Conservation (phyloP, 2,888 invertebrate species). For the Xestia c-nigrum region DNA sequence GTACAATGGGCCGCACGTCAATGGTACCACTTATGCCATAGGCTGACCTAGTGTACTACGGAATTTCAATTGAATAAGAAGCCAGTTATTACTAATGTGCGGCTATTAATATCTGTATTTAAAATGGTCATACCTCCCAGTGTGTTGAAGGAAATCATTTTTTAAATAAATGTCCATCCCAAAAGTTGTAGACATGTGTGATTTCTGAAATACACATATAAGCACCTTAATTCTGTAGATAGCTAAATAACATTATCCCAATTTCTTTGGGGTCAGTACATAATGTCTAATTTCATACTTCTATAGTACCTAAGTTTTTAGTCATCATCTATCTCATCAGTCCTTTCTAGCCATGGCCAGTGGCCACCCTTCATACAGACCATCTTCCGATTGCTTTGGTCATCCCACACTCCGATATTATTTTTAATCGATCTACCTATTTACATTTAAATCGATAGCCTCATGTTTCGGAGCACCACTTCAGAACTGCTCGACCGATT, state of each 20-base stretch:
- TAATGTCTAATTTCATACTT: not conserved
- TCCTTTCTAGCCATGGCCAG: not conserved
- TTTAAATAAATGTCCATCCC: constrained; percentile 97
- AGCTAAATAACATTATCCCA: not conserved
- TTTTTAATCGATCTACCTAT: not conserved
- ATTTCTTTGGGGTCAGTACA: not conserved
- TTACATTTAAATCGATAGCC: not conserved
- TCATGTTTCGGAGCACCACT: not conserved
- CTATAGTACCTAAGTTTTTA: not conserved
- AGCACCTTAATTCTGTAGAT: not conserved
- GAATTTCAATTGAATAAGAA: not conserved
- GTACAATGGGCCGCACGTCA: not conserved
- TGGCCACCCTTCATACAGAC: not conserved
- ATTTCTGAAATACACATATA: constrained; percentile 91
- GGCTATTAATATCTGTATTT: not conserved
- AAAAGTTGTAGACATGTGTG: constrained; percentile 94
- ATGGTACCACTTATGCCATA: not conserved
- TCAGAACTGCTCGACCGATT: not conserved
- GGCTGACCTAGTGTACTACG: not conserved
- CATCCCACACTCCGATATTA: not conserved
- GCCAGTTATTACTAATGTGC: not conserved
- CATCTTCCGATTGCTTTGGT: not conserved
- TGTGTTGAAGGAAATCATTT: constrained; percentile 98
- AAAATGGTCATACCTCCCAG: constrained; percentile 94
- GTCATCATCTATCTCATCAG: not conserved